Base-by-base conservation (phyloP, 2,888 invertebrate species). In the Hypolimnas misippus region DNA sequence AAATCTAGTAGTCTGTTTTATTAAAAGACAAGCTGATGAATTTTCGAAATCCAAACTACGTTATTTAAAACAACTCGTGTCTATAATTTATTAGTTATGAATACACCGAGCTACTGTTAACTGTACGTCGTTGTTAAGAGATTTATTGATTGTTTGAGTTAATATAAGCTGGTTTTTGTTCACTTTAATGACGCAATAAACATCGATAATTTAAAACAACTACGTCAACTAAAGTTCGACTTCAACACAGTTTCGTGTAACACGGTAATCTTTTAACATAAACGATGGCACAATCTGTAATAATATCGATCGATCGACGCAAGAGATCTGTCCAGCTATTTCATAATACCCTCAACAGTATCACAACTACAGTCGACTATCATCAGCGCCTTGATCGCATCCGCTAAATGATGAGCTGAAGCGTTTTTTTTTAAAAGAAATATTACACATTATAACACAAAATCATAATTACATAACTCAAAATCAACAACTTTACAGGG, bases 291-390 rank as follows among this genome's bases (percentile, higher is more conserved):
- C n/a, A 29, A 49, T 49, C 25, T 33, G 12, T 52, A 19, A 52
- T 14, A 35, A 52, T 52, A 33, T 17, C 31, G n/a, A n/a, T n/a
- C n/a, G n/a, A n/a, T n/a, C n/a, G 17, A 33, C 5, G 52, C 17
- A 17, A 35, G 33, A 16, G 52, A 52, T 52, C 33, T 52, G 33
- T 50, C 25, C 17, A 31, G 31, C 50, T 50, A 31, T 29, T 50
- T 50, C 31, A 50, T 31, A 31, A 31, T 14, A 50, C 25, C 50
- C 50, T 2, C 25, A 50, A 31, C 31, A 31, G 10, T 29, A 50
- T 50, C 31, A 31, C 31, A 31, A 29, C 25, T 50, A 29, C 40
- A 14, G 40, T 40, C 44, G 21, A 46, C 44, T 46, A 46, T 19
- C 19, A 46, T 46, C 44, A 19, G 42, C 17, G 44, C 44, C 44